These are phyloP conservation scores for Aythya baeri DNA, from an alignment of 2,113 vertebrate genomes.

Conservation along the genomic window DNA sequence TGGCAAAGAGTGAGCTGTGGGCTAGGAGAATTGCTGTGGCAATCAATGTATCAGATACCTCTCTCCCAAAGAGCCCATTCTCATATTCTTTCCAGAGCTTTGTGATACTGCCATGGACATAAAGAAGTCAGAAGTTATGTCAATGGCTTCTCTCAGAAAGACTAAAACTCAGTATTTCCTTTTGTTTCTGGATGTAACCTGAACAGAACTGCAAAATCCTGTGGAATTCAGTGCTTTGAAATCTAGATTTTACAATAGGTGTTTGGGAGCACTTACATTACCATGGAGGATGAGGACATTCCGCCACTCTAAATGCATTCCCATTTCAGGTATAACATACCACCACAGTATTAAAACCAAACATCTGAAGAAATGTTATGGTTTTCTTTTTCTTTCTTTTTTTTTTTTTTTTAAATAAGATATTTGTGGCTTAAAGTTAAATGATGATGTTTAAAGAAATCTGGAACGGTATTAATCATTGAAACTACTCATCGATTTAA, in stretches of 20 bases:
- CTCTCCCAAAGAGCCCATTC: neutral
- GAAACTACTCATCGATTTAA: conserved; percentile 19
- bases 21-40: neutral
- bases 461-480: conserved; percentile 55
- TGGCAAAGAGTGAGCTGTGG: neutral
- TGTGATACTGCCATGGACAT: neutral
- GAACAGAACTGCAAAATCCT: neutral
- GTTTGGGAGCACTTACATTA: neutral
- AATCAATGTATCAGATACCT: neutral
- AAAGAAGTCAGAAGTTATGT: neutral
- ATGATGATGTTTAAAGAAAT: conserved; percentile 6
- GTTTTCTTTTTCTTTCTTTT: neutral
- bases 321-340: neutral
- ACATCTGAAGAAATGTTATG: neutral
- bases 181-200: neutral
- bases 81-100: neutral
- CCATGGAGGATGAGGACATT: neutral
- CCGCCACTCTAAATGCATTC: neutral
- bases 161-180: neutral
- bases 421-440: neutral
- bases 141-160: neutral
- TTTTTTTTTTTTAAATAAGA: neutral
- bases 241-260: neutral
- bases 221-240: neutral
- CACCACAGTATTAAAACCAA: neutral